These are phyloP conservation scores for Trissonchulus latispiculum DNA, from an alignment of 2,888 invertebrate genomes.

Conservation along the genomic window DNA sequence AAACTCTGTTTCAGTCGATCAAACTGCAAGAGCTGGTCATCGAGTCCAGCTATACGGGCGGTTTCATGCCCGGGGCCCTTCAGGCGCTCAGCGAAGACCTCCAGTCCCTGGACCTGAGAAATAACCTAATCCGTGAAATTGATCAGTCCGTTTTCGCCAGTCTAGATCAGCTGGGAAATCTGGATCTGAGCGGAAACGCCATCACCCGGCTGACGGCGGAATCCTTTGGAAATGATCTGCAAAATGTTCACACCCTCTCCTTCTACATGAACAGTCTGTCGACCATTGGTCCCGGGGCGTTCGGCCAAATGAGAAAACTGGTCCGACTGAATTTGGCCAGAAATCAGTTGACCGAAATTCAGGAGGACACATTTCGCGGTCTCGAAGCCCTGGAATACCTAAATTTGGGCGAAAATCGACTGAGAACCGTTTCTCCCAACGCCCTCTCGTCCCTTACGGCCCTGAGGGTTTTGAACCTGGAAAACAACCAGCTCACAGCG, in stretches of 20 bases:
- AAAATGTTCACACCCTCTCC: constrained; percentile 42
- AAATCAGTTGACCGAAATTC: constrained; percentile 44
- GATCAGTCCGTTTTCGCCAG: constrained; percentile 29
- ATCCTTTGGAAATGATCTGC: constrained; percentile 27
- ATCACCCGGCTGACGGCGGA: not conserved
- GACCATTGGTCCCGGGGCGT: constrained; percentile 36
- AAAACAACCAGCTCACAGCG: constrained; percentile 41
- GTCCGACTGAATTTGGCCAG: constrained; percentile 44
- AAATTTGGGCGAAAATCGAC: constrained; percentile 29
- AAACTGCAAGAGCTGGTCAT: constrained; percentile 21
- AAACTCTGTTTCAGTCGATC: constrained; percentile 18
- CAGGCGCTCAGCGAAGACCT: constrained; percentile 27
- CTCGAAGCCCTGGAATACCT: constrained; percentile 39
- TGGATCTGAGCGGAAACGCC: constrained; percentile 31
- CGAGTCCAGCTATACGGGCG: constrained; percentile 14
- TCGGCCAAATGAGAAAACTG: constrained; percentile 38
- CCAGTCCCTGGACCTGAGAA: constrained; percentile 30
- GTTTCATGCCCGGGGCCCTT: constrained; percentile 30
- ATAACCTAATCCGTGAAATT: constrained; percentile 34
- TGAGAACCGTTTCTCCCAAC: constrained; percentile 31
- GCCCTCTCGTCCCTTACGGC: constrained; percentile 33
- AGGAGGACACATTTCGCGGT: constrained; percentile 39
- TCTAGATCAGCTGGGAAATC: constrained; percentile 28
- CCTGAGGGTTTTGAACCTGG: constrained; percentile 43
- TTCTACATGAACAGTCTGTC: constrained; percentile 43